Evolutionary conservation across 37 sponge, comb jelly and placozoan species (phyloP).

Genomic region (Bolinopsis microptera): DNA sequence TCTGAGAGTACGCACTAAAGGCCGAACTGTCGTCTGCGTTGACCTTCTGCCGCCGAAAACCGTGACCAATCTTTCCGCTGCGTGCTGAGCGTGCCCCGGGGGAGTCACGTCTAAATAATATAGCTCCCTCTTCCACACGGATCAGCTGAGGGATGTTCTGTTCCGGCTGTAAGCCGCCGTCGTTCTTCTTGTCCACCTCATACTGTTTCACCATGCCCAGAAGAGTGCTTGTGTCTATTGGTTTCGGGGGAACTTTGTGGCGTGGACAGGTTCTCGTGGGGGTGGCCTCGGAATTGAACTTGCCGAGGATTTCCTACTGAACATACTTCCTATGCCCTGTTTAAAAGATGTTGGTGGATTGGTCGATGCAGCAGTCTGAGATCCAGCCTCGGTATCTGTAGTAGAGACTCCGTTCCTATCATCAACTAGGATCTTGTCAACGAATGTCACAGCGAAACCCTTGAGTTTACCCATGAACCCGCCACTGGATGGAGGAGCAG

Average conservation of each 20-base stretch:
- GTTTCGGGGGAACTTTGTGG: background rate
- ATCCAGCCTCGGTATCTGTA: background rate
- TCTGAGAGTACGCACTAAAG: conserved; percentile 51
- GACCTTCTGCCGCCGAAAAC: conserved; percentile 26
- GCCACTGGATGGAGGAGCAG: conserved; percentile 12
- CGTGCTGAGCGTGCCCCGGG: conserved; percentile 56
- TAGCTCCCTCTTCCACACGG: conserved; percentile 34
- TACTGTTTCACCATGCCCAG: conserved; percentile 63
- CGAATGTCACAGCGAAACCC: conserved; percentile 54
- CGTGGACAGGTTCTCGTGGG: background rate
- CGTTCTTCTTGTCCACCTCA: conserved; percentile 26
- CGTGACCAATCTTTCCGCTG: conserved; percentile 57
- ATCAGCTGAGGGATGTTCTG: conserved; percentile 54
- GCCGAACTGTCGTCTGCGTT: conserved; percentile 64
- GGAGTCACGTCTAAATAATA: conserved; percentile 14
- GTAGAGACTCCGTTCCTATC: background rate
- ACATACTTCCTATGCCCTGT: conserved; percentile 24
- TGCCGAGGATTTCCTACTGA: background rate
- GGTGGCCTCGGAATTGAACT: background rate
- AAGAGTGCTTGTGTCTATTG: background rate
- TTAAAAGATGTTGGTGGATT: background rate
- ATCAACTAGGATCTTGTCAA: conserved; percentile 31
- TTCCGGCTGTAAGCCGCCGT: background rate
- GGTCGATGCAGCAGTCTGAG: background rate
- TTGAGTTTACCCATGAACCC: conserved; percentile 25